A percentile compares a stretch with the other conserved stretches of the same genome.
Evolutionary conservation across 1,140 invertebrate species (phyloP).

Genomic region (Contarinia nasturtii): DNA sequence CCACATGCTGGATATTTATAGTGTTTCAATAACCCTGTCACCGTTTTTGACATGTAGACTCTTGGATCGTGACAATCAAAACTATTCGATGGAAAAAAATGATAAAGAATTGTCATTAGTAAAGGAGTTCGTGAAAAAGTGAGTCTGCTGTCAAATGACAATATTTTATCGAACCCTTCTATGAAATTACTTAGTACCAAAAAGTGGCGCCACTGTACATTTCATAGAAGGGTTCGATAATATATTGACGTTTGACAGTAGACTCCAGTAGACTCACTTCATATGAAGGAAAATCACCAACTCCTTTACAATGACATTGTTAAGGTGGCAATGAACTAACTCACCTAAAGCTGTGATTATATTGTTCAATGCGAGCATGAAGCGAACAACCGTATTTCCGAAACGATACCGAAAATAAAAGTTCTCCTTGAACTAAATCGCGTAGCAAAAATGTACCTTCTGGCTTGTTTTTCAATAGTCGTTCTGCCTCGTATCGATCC

Average conservation of each 20-base stretch:
- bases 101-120: too few relatives aligned
- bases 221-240: too few relatives aligned
- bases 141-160: too few relatives aligned
- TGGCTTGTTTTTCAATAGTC: slow-evolving; percentile 75
- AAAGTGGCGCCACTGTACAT: too few relatives aligned
- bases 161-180: too few relatives aligned
- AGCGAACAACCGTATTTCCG: slow-evolving; percentile 85
- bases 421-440: slow-evolving; percentile 94
- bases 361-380: slow-evolving; percentile 92
- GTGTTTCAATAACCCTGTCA: slow-evolving; percentile 77
- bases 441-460: slow-evolving; percentile 88
- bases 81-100: slow-evolving; percentile 28
- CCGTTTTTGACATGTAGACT: slow-evolving; percentile 78
- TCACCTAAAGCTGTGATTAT: slow-evolving; percentile 72
- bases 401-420: slow-evolving; percentile 94
- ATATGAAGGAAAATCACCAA: too few relatives aligned
- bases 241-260: too few relatives aligned
- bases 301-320: too few relatives aligned
- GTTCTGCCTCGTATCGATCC: slow-evolving; percentile 89
- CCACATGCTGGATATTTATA: slow-evolving; percentile 95
- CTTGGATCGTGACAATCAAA: slow-evolving; percentile 95
- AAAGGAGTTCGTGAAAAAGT: too few relatives aligned
- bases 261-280: too few relatives aligned
- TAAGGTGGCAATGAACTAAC: neutral
- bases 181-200: too few relatives aligned